A percentile compares a stretch with the other conserved stretches of the same genome.
phyloP scores from a whole-genome alignment of 2,888 invertebrate genomes.

The Tenthredo distinguenda region DNA sequence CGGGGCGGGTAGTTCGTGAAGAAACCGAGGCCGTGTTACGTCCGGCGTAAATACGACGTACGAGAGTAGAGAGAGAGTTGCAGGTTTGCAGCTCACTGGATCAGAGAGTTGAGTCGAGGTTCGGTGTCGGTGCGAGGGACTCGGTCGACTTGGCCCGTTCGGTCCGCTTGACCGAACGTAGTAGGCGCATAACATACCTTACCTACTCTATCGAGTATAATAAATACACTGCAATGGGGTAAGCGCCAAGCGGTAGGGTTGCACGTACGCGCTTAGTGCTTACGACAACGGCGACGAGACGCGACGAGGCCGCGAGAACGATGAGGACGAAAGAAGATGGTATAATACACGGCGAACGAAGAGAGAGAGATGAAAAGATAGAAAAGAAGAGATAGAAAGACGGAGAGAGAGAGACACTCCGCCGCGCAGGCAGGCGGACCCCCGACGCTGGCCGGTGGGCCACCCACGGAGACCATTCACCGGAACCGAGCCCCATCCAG shows the following conservation, averaged over 20 bases:
- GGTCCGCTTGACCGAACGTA: neutral
- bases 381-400: conserved; percentile 14
- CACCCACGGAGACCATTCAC: conserved; percentile 78
- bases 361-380: neutral
- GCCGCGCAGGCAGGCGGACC: conserved; percentile 79
- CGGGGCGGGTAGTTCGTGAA: conserved; percentile 13
- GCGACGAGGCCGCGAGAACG: conserved; percentile 7
- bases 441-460: conserved; percentile 66
- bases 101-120: neutral
- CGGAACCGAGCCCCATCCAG: conserved; percentile 76
- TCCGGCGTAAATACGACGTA: conserved; percentile 13
- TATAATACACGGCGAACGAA: neutral
- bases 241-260: conserved; percentile 38
- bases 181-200: conserved; percentile 32
- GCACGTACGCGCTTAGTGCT: conserved; percentile 34
- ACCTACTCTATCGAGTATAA: neutral
- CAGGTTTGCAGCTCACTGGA: neutral
- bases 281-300: conserved; percentile 34
- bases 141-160: neutral
- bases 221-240: conserved; percentile 42
- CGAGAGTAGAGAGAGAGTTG: conserved; percentile 1
- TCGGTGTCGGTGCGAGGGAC: neutral
- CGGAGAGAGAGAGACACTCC: conserved; percentile 53
- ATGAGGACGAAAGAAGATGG: neutral
- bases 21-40: conserved; percentile 3